Percentiles rank a stretch among this genome's conserved stretches.
phyloP scores from a whole-genome alignment of 2,888 invertebrate genomes.

The Periphyllus acericola region DNA sequence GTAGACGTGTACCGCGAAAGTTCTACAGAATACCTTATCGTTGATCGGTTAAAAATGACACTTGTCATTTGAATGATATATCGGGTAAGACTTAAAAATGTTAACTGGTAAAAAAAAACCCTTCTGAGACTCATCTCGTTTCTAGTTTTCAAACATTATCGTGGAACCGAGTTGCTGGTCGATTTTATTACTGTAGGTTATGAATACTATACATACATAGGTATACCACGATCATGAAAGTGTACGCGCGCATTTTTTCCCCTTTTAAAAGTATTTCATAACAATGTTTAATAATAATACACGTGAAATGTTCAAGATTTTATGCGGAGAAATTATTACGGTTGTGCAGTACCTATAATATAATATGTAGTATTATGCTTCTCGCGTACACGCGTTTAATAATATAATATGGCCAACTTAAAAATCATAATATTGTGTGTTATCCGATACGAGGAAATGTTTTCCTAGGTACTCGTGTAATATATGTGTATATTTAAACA shows the following conservation, averaged over 20 bases:
- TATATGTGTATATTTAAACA: background rate
- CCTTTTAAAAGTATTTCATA: background rate
- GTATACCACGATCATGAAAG: background rate
- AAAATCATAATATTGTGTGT: background rate
- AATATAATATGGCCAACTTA: background rate
- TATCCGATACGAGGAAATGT: background rate
- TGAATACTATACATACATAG: background rate
- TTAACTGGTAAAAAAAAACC: background rate
- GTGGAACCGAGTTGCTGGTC: background rate
- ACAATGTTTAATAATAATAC: conserved; percentile 6
- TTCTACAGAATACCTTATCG: conserved; percentile 9
- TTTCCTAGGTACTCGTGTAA: background rate
- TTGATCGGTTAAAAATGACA: conserved; percentile 42
- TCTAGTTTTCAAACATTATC: conserved; percentile 21
- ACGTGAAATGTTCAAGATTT: conserved; percentile 39
- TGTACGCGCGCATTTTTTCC: background rate
- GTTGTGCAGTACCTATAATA: too few species aligned
- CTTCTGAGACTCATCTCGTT: background rate
- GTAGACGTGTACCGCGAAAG: background rate
- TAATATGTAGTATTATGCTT: background rate
- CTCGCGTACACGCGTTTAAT: background rate
- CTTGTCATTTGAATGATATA: conserved; percentile 39
- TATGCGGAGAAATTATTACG: background rate
- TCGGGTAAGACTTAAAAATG: conserved; percentile 21
- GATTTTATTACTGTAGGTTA: background rate